These are phyloP conservation scores for Sorex maritimensis DNA, from an alignment of 2,797 vertebrate genomes.

Conservation along the genomic window DNA sequence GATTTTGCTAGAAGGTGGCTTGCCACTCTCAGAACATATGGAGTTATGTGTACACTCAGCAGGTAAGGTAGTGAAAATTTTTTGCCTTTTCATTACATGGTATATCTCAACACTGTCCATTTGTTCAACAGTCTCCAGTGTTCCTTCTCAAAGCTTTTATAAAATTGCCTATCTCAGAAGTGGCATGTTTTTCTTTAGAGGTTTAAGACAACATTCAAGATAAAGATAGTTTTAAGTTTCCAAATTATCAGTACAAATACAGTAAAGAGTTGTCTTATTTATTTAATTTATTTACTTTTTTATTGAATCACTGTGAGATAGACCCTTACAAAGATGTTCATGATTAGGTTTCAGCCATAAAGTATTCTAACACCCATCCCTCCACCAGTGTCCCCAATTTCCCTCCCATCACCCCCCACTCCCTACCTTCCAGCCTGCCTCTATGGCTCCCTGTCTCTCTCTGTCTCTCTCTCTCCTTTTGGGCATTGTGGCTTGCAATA, in stretches of 20 bases:
- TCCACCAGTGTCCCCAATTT: no score
- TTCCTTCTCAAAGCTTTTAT: slow-evolving; percentile 9
- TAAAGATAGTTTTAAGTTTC: slow-evolving; percentile 38
- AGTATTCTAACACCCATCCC: no score
- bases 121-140: background rate
- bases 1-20: slow-evolving; percentile 59
- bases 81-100: slow-evolving; percentile 27
- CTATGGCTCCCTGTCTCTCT: no score
- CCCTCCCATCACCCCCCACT: no score
- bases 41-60: background rate
- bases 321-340: no score
- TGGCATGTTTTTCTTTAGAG: slow-evolving; percentile 13
- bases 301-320: no score
- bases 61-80: background rate
- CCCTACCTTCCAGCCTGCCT: no score
- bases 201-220: slow-evolving; percentile 19
- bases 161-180: background rate
- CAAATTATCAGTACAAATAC: slow-evolving; percentile 42
- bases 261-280: no score
- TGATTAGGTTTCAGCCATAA: no score
- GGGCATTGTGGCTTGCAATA: no score
- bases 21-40: slow-evolving; percentile 4
- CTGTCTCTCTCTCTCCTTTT: no score
- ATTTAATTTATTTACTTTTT: no score
- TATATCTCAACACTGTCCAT: background rate